Percentiles rank a stretch among this genome's conserved stretches.
Conservation (phyloP, 2,797 vertebrate species). For the Lacerta viridis region DNA sequence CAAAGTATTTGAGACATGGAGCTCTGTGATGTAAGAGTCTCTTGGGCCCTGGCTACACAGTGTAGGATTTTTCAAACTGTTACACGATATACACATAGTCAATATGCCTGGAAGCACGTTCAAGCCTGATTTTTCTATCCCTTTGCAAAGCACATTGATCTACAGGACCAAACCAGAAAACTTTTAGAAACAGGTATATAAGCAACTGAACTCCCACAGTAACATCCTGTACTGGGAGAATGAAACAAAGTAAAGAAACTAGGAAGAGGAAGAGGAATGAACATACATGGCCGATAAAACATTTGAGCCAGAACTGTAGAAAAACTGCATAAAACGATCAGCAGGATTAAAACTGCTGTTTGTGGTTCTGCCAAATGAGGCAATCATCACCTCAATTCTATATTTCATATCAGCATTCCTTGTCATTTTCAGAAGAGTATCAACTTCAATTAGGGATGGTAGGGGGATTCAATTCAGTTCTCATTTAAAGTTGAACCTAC, state of each 20-base stretch:
- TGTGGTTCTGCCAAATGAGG: neutral
- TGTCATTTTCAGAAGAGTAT: neutral
- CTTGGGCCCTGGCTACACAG: constrained; percentile 39
- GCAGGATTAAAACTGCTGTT: neutral
- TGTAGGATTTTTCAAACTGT: constrained; percentile 43
- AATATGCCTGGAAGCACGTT: constrained; percentile 55
- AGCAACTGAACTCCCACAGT: neutral
- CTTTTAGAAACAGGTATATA: neutral
- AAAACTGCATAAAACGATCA: neutral
- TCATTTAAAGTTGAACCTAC: too few species aligned
- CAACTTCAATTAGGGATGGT: neutral
- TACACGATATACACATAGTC: constrained; percentile 54
- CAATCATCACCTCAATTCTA: neutral
- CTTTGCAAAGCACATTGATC: constrained; percentile 28
- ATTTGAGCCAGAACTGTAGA: neutral
- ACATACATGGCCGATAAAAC: neutral
- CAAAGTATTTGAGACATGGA: constrained; percentile 54
- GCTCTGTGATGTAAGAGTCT: constrained; percentile 22
- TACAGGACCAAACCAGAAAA: constrained; percentile 31
- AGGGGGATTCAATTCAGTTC: too few species aligned
- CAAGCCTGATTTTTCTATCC: constrained; percentile 47
- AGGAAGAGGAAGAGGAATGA: neutral
- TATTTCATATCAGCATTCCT: neutral
- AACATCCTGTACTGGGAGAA: neutral
- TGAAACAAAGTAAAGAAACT: neutral